Percentiles rank a stretch among this genome's conserved stretches.
These are phyloP conservation scores for Macaria liturata DNA, from an alignment of 2,888 invertebrate species.

Conservation along the genomic window DNA sequence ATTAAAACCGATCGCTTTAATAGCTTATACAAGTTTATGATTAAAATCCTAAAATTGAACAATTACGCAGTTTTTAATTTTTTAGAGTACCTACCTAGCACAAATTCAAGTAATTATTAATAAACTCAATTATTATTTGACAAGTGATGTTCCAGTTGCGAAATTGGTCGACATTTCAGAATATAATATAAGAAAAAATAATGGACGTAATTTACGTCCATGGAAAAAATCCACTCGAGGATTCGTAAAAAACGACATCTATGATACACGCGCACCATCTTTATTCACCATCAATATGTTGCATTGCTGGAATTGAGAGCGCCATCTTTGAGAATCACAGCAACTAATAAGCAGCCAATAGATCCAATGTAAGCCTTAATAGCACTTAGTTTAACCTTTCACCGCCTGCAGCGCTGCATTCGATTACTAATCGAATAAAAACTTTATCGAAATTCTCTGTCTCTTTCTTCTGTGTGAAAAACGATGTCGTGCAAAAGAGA, in stretches of 20 bases:
- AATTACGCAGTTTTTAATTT: too few species aligned
- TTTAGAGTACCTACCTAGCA: too few species aligned
- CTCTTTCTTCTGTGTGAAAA: slow-evolving; percentile 35
- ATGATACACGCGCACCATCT: neutral
- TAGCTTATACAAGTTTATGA: too few species aligned
- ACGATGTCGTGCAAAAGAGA: slow-evolving; percentile 42
- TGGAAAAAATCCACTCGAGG: too few species aligned
- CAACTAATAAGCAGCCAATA: slow-evolving; percentile 34
- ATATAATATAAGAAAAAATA: too few species aligned
- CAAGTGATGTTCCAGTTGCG: too few species aligned
- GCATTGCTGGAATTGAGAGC: neutral
- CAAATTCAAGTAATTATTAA: too few species aligned
- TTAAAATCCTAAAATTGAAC: too few species aligned
- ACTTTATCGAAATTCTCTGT: slow-evolving; percentile 37
- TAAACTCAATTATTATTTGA: too few species aligned
- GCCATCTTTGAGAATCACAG: slow-evolving; percentile 40
- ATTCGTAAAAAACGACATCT: slow-evolving; percentile 12
- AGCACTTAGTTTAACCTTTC: slow-evolving; percentile 32
- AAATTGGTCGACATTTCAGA: too few species aligned
- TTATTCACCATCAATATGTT: neutral
- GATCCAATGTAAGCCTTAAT: slow-evolving; percentile 25
- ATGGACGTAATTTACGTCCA: too few species aligned
- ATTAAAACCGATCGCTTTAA: too few species aligned
- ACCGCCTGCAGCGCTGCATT: slow-evolving; percentile 32
- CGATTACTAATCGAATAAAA: slow-evolving; percentile 35